A percentile compares a stretch with the other conserved stretches of the same genome.
Conservation (phyloP, 1,140 invertebrate genomes). For the Popillia japonica region DNA sequence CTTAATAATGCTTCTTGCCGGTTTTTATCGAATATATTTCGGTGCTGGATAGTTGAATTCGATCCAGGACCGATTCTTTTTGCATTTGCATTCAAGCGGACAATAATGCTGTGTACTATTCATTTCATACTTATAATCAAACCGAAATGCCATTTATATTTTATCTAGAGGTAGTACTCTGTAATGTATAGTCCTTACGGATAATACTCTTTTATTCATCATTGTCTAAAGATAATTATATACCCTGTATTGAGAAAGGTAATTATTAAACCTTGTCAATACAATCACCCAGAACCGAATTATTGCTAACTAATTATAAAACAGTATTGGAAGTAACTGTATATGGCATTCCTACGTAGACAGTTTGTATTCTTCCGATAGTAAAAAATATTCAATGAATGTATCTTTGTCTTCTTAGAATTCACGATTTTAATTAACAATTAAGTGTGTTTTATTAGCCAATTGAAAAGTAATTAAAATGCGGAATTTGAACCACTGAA, state of each 20-base stretch:
- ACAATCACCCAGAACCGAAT: neutral
- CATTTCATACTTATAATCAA: no score
- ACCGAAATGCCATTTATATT: no score
- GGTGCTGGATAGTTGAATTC: no score
- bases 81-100: no score
- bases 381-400: neutral
- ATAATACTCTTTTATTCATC: neutral
- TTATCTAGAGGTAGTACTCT: no score
- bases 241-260: neutral
- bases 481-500: neutral
- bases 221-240: neutral
- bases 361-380: neutral
- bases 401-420: neutral
- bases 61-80: no score
- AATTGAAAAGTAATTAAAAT: neutral
- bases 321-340: neutral
- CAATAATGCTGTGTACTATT: no score
- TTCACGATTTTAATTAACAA: neutral
- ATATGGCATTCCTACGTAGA: neutral
- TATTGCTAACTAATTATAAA: neutral
- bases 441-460: neutral
- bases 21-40: no score
- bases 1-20: no score
- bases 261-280: neutral
- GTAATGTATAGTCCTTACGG: no score